Percentiles rank a stretch among this genome's conserved stretches.
phyloP scores from a whole-genome alignment of 2,113 vertebrate species.

The Apodemus sylvaticus region DNA sequence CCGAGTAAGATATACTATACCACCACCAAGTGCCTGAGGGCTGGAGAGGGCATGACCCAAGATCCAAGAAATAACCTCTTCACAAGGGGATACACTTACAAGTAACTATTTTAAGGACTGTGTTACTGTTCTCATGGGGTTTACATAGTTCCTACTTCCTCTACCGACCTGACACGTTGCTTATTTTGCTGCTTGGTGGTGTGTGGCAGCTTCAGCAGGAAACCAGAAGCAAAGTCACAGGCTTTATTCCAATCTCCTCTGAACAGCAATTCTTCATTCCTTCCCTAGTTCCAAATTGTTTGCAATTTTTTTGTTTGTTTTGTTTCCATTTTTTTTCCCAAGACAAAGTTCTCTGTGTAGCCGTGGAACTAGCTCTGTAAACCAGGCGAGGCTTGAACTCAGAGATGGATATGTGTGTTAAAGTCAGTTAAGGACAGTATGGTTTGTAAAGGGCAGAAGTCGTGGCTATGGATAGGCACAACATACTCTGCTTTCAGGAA shows the following conservation, averaged over 20 bases:
- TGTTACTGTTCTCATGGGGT: too few relatives aligned
- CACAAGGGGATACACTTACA: not conserved
- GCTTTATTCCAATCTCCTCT: not conserved
- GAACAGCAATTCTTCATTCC: not conserved
- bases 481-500: not conserved
- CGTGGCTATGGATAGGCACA: too few relatives aligned
- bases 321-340: not conserved
- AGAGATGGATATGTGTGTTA: not conserved
- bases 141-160: not conserved
- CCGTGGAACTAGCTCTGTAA: not conserved
- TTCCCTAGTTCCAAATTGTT: not conserved
- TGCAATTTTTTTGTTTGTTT: not conserved
- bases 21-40: not conserved
- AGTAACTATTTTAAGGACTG: not conserved
- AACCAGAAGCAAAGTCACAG: not conserved
- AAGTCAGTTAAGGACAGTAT: not conserved
- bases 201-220: not conserved
- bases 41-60: not conserved
- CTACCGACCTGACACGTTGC: not conserved
- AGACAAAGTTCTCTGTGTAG: not conserved
- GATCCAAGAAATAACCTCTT: not conserved
- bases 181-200: not conserved
- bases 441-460: not conserved
- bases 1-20: not conserved
- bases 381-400: not conserved